phyloP scores from a whole-genome alignment of 2,888 invertebrate genomes.

The Cyrtodaria siliqua region DNA sequence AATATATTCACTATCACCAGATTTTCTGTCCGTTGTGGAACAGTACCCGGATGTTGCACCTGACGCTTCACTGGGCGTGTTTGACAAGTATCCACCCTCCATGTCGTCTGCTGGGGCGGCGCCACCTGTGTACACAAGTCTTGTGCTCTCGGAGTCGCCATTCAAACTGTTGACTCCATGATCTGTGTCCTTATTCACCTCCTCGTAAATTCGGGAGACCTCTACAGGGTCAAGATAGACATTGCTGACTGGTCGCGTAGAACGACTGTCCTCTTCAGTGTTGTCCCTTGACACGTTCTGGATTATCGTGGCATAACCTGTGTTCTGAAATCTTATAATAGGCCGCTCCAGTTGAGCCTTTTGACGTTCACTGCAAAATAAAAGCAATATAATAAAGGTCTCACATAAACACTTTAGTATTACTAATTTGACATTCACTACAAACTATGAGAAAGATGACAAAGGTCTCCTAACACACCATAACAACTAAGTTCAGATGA shows the following conservation, averaged over 20 bases:
- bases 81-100: slow-evolving; percentile 20
- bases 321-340: slow-evolving; percentile 48
- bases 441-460: too few relatives aligned
- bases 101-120: slow-evolving; percentile 37
- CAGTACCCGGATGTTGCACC: slow-evolving; percentile 47
- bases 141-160: slow-evolving; percentile 26
- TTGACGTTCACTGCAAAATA: slow-evolving; percentile 60
- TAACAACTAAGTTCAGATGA: too few relatives aligned
- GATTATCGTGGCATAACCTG: slow-evolving; percentile 52
- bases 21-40: slow-evolving; percentile 9
- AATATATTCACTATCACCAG: slow-evolving; percentile 50
- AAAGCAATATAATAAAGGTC: neutral
- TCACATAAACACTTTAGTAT: too few relatives aligned
- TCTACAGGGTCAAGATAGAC: slow-evolving; percentile 73
- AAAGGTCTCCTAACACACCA: too few relatives aligned
- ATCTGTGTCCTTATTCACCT: slow-evolving; percentile 65
- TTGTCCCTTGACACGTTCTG: slow-evolving; percentile 23
- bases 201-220: slow-evolving; percentile 68
- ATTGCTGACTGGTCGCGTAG: slow-evolving; percentile 64
- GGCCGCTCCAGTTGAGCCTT: slow-evolving; percentile 41
- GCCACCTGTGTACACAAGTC: slow-evolving; percentile 41
- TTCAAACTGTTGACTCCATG: slow-evolving; percentile 13
- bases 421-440: too few relatives aligned
- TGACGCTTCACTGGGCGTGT: slow-evolving; percentile 31
- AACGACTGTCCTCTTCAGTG: slow-evolving; percentile 14